Evolutionary conservation across 2,888 invertebrate genomes (phyloP).

Genomic region (Oscheius onirici): DNA sequence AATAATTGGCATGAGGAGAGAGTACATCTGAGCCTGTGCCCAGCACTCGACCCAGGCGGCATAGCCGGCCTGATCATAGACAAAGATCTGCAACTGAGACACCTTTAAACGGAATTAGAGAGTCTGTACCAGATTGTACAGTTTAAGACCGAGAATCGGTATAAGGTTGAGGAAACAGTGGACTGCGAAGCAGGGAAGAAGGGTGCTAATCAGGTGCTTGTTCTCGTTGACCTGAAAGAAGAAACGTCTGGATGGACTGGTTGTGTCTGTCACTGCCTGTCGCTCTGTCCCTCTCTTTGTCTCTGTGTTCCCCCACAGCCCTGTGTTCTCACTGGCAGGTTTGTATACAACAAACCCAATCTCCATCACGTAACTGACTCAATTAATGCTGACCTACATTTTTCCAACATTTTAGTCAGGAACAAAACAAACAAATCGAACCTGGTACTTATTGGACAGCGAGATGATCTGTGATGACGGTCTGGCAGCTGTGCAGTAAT

Average conservation of each 20-base stretch:
- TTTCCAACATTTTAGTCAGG: too few relatives aligned
- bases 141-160: conserved; percentile 3
- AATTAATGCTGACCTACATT: too few relatives aligned
- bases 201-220: conserved; percentile 3
- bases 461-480: too few relatives aligned
- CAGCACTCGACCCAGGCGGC: conserved; percentile 1
- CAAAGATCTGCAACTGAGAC: neutral
- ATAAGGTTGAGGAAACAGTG: conserved; percentile 2
- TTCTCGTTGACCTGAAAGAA: conserved; percentile 9
- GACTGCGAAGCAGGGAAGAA: conserved; percentile 6
- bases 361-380: too few relatives aligned
- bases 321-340: too few relatives aligned
- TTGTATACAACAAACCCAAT: too few relatives aligned
- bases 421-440: too few relatives aligned
- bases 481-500: too few relatives aligned
- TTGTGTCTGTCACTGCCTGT: neutral
- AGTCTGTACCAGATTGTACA: conserved; percentile 5
- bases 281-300: too few relatives aligned
- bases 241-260: neutral
- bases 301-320: too few relatives aligned
- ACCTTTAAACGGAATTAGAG: too few relatives aligned
- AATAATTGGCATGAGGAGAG: neutral
- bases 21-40: conserved; percentile 10
- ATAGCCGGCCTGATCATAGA: neutral
- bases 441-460: too few relatives aligned